Conservation (phyloP, 92 coral and sea anemone species). For the Parazoanthus atlanticus region DNA sequence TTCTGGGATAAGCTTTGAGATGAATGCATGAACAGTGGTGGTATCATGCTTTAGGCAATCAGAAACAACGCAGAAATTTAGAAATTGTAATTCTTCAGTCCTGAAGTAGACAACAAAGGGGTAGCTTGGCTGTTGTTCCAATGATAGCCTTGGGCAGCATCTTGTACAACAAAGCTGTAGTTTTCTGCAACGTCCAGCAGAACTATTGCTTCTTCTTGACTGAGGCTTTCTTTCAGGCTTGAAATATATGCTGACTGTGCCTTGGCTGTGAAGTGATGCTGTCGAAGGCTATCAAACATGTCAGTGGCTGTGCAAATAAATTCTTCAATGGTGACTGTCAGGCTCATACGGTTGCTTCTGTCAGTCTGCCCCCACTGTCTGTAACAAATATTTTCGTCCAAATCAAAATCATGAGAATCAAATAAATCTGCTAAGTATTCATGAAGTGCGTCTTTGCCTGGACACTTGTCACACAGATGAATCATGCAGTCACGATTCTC, state of each 20-base stretch:
- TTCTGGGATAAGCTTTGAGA: background rate
- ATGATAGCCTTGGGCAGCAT: slow-evolving; percentile 36
- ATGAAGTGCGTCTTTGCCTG: slow-evolving; percentile 11
- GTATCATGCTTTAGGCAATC: slow-evolving; percentile 51
- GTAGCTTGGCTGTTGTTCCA: slow-evolving; percentile 36
- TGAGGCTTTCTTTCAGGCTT: background rate
- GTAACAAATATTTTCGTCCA: background rate
- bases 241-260: slow-evolving; percentile 8
- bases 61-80: background rate
- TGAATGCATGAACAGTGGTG: slow-evolving; percentile 45
- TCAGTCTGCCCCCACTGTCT: slow-evolving; percentile 36
- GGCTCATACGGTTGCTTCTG: slow-evolving; percentile 2
- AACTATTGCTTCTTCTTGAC: slow-evolving; percentile 12
- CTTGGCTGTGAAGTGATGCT: slow-evolving; percentile 27
- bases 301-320: background rate
- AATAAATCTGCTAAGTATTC: slow-evolving; percentile 10
- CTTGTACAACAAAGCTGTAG: slow-evolving; percentile 30
- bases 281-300: slow-evolving; percentile 5
- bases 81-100: background rate
- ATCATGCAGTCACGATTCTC: slow-evolving; percentile 26
- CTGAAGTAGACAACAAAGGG: slow-evolving; percentile 17
- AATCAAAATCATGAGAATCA: background rate
- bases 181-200: slow-evolving; percentile 41
- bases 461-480: slow-evolving; percentile 36
- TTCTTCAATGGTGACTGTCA: slow-evolving; percentile 5